phyloP scores from a whole-genome alignment of 2,888 invertebrate genomes.

The Hydrotaea diabolus region DNA sequence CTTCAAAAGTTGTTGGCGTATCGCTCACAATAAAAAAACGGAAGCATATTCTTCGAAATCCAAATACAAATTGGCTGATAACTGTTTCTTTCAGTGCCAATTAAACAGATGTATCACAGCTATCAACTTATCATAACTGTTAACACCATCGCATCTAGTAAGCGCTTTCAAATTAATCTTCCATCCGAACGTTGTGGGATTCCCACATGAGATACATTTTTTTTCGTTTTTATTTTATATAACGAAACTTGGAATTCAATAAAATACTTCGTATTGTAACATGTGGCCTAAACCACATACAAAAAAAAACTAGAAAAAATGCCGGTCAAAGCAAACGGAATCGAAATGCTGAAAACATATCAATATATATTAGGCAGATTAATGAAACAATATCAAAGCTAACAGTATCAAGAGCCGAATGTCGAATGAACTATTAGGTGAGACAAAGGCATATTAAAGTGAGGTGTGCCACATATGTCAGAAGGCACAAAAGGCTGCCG shows the following conservation, averaged over 20 bases:
- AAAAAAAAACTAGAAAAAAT: not conserved
- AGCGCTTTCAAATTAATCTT: conserved; percentile 24
- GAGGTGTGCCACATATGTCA: conserved; percentile 48
- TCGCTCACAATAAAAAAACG: not conserved
- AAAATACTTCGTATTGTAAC: conserved; percentile 13
- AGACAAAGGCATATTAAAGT: conserved; percentile 9
- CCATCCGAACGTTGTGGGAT: not conserved
- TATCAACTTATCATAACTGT: conserved; percentile 8
- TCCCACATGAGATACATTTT: conserved; percentile 4
- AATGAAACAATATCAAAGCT: not conserved
- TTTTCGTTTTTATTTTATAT: not conserved
- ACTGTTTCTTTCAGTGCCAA: not conserved
- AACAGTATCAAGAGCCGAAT: not conserved
- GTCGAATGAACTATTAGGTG: conserved; percentile 3
- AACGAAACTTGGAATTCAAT: not conserved
- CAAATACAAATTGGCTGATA: not conserved
- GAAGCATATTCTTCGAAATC: not conserved
- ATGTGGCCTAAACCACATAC: conserved; percentile 4
- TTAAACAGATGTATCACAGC: not conserved
- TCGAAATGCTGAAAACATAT: not conserved
- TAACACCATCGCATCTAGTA: conserved; percentile 6
- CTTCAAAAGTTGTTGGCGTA: not conserved
- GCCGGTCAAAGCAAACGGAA: not conserved
- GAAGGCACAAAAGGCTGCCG: conserved; percentile 13
- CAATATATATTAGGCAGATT: conserved; percentile 12